Conservation (phyloP, 2,113 vertebrate species). For the Aegithalos caudatus region DNA sequence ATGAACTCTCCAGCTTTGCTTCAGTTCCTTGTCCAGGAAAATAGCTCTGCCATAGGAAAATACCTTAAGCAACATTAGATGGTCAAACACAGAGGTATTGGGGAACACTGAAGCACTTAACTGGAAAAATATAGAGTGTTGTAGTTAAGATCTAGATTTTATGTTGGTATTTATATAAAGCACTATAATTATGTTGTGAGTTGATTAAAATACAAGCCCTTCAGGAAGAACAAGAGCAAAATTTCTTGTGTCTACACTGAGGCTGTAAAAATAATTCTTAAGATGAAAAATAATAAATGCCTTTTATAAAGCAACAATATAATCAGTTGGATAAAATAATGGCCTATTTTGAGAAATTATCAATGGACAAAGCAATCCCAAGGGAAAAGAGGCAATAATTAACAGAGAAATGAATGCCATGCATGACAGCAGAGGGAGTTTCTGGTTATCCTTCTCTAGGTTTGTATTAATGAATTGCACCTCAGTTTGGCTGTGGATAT, state of each 20-base stretch:
- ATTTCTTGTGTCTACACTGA: neutral
- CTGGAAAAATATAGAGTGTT: neutral
- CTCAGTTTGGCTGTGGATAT: neutral
- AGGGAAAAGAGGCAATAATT: neutral
- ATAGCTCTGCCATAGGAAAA: neutral
- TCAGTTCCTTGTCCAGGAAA: neutral
- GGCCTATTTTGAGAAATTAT: neutral
- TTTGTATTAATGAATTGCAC: neutral
- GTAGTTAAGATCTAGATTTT: neutral
- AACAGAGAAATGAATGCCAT: neutral
- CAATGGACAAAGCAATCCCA: neutral
- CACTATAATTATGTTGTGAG: neutral
- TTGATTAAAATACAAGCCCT: neutral
- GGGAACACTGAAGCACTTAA: neutral
- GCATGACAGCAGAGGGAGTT: neutral
- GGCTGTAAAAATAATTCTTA: neutral
- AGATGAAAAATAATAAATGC: neutral
- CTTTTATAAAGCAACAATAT: neutral
- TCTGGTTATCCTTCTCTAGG: neutral
- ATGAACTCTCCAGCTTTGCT: neutral
- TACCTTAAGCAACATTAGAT: neutral
- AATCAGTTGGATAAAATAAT: constrained; percentile 23
- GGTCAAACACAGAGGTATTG: neutral
- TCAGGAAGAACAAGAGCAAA: neutral
- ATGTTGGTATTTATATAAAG: neutral